Evolutionary conservation across 30 jellyfish, hydroid and myxozoan genomes (phyloP).

Genomic region (Aurelia coerulea): DNA sequence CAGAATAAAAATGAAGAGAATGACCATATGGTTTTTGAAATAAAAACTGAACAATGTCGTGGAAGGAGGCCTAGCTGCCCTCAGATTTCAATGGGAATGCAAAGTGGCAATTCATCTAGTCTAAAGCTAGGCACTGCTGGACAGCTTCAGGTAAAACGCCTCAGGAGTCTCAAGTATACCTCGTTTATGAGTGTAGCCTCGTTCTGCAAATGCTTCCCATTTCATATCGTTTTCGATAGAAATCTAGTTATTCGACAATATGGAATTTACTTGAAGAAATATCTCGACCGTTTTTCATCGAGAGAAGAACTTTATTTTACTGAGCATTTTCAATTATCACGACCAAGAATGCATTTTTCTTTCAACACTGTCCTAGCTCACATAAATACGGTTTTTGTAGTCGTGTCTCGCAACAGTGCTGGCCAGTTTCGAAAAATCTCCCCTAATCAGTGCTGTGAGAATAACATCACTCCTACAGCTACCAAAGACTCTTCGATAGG

Average conservation of each 20-base stretch:
- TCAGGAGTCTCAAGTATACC: constrained; percentile 33
- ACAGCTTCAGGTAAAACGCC: constrained; percentile 37
- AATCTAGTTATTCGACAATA: constrained; percentile 58
- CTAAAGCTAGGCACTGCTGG: constrained; percentile 69
- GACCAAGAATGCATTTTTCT: constrained; percentile 82
- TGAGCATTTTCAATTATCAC: constrained; percentile 58
- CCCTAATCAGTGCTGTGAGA: constrained; percentile 36
- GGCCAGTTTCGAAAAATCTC: constrained; percentile 69
- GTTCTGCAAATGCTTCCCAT: constrained; percentile 81
- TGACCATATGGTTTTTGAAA: constrained; percentile 70
- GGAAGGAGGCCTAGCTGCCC: constrained; percentile 40
- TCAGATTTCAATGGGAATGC: constrained; percentile 9
- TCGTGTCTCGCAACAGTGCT: constrained; percentile 66
- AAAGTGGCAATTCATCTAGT: constrained; percentile 13
- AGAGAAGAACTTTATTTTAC: constrained; percentile 33
- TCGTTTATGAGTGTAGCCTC: constrained; percentile 71
- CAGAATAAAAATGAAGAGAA: constrained; percentile 44
- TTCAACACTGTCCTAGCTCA: constrained; percentile 73
- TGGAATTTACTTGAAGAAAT: constrained; percentile 59
- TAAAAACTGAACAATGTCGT: constrained; percentile 18
- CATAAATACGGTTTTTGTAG: constrained; percentile 84
- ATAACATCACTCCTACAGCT: background rate
- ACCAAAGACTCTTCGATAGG: background rate
- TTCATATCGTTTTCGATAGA: constrained; percentile 83
- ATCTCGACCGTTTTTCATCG: constrained; percentile 50